phyloP scores from a whole-genome alignment of 2,113 vertebrate genomes.

The Pipra filicauda region DNA sequence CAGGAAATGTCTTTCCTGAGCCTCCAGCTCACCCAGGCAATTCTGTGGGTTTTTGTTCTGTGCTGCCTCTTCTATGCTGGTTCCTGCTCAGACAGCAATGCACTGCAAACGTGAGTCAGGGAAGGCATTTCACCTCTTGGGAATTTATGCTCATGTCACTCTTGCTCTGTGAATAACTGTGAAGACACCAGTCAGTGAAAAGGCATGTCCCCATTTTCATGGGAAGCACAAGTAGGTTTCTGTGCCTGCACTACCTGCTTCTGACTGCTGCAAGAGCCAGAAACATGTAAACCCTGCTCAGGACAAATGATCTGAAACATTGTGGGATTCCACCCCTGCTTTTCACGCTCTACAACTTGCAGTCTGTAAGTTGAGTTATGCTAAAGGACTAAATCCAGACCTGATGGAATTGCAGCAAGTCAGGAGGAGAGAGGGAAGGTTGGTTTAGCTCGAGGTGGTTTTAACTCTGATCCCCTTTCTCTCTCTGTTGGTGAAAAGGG shows the following conservation, averaged over 20 bases:
- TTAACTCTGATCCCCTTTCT: neutral
- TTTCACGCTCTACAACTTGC: neutral
- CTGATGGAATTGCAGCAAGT: neutral
- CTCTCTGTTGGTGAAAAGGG: neutral
- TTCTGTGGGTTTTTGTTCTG: neutral
- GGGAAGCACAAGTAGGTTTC: neutral
- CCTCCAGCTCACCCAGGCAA: neutral
- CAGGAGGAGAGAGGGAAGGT: neutral
- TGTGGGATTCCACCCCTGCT: neutral
- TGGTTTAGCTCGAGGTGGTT: neutral
- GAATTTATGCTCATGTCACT: neutral
- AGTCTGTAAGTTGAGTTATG: neutral
- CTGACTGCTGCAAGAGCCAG: neutral
- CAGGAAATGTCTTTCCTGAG: neutral
- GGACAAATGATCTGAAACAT: neutral
- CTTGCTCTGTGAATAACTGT: neutral
- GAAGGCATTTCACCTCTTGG: neutral
- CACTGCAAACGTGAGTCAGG: neutral
- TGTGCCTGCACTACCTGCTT: neutral
- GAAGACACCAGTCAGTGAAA: neutral
- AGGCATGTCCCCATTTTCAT: neutral
- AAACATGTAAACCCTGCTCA: neutral
- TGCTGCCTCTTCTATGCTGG: neutral
- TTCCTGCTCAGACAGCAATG: neutral
- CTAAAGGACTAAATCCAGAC: neutral